Base-by-base conservation (phyloP, 2,888 invertebrate genomes). In the Chloroclysta siterata region DNA sequence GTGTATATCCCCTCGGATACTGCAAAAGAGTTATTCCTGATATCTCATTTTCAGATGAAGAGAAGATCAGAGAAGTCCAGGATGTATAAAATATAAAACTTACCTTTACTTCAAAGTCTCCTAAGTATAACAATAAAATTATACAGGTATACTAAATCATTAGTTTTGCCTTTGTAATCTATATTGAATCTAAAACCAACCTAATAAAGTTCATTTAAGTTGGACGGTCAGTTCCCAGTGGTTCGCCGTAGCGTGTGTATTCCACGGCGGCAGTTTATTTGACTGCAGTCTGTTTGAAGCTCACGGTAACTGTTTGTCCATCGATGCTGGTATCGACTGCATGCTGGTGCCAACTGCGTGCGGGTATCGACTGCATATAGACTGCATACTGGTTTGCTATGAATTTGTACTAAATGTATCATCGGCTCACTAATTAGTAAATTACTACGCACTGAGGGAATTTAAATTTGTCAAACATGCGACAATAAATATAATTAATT, bases 311-410 rank as follows among this genome's bases (percentile, higher is more conserved):
- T 55, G 44, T 17, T 13, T 14, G 33, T 1, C 28, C 14, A 33
- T 46, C 10, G 36, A 15, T 59, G 53, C 59, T 47, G 59, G 53
- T 53, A 59, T 22, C 47, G 39, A 22, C 52, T 54, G 44, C 29
- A 29, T 59, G 53, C 59, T 53, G 59, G 53, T 59, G 53, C 22
- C 39, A 15, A 22, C 46, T 54, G 44, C 29, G 22, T 59, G 52
- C 59, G 46, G 58, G 52, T 59, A 59, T 36, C 39, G 39, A 22
- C 52, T 54, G 44, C 29, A 29, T 39, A 8, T 39, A 39, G 36
- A 39, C 36, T 11, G 10, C 11, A 39, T 39, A 6, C 29, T 10
- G 14, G 50, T 33, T 14, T 28, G 5, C 33, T 33, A 14, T 50
- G 1, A n/a, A 13, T 42, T 44, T n/a, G 0, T 42, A 14, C 5